Base-by-base conservation (phyloP, 1,140 invertebrate species). In the Notospermus geniculatus region DNA sequence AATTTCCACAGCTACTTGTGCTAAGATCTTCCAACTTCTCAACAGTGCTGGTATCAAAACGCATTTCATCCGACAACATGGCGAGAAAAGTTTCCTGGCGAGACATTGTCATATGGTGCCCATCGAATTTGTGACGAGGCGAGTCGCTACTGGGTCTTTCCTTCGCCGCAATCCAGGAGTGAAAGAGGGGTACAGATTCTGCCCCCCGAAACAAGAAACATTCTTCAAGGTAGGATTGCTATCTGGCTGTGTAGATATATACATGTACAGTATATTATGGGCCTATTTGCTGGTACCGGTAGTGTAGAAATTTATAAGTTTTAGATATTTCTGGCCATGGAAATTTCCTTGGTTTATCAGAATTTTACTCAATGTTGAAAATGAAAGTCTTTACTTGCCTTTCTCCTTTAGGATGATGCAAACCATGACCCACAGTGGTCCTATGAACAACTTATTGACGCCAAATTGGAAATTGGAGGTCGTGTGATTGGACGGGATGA, bases 401-500 rank as follows among this genome's bases (percentile, higher is more conserved):
- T n/a, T 28, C 39, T 43, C 55, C 23, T 63, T 55, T 70, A 89
- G 86, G 96, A 99, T 81, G 96, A 99, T 81, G 94, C 88, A 1
- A 97, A 97, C 80, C 92, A 98, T 79, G 96, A 99, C 83, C 96
- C 96, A 0, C 93, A 96, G 80, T 98, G 95, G 95, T 95, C 92
- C 19, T 88, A 91, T 59, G 90, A 97, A 75, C 93, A 97, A 80
- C 88, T 98, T 30, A 84, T 98, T 32, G 88, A 88, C 2, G 90
- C 91, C 2, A 86, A 88, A 60, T 89, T 97, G 71, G 87, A 87
- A 27, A 82, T 91, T 39, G 93, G 93, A 71, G 89, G 90, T 78
- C 91, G 95, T 79, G 87, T 93, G 13, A 78, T 79, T 62, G 75
- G 73, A 22, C 66, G 39, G 41, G 67, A 73, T 66, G 75, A 83